These are phyloP conservation scores for Neotoxoptera formosana DNA, from an alignment of 1,140 invertebrate species.

Conservation along the genomic window DNA sequence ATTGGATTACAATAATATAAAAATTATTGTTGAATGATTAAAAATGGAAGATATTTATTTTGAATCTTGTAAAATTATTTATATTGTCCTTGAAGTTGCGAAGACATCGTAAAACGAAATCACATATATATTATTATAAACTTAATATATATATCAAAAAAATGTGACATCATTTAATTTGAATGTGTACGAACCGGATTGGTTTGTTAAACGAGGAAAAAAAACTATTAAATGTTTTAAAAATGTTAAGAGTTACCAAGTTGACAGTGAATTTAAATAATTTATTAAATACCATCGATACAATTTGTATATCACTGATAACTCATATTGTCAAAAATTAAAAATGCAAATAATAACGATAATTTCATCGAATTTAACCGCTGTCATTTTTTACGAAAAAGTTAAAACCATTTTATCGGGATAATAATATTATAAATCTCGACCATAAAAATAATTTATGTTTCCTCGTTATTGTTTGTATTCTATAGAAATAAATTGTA, in stretches of 20 bases:
- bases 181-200: not conserved
- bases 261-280: not conserved
- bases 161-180: not conserved
- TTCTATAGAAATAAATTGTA: not conserved
- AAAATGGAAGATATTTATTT: not conserved
- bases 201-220: not conserved
- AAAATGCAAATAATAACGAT: not conserved
- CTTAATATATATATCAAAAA: not conserved
- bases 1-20: not conserved
- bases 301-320: not conserved
- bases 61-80: not conserved
- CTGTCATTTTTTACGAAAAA: not conserved
- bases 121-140: not conserved
- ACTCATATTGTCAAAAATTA: not conserved
- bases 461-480: slow-evolving; percentile 15
- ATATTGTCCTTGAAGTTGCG: not conserved
- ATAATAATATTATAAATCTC: not conserved
- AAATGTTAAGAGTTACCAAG: not conserved
- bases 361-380: not conserved
- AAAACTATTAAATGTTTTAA: not conserved
- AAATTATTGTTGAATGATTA: not conserved
- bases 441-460: not conserved
- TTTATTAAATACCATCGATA: not conserved
- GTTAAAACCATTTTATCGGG: not conserved
- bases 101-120: not conserved